phyloP scores from a whole-genome alignment of 2,888 invertebrate genomes.

The Polydrusus pterygomalis region DNA sequence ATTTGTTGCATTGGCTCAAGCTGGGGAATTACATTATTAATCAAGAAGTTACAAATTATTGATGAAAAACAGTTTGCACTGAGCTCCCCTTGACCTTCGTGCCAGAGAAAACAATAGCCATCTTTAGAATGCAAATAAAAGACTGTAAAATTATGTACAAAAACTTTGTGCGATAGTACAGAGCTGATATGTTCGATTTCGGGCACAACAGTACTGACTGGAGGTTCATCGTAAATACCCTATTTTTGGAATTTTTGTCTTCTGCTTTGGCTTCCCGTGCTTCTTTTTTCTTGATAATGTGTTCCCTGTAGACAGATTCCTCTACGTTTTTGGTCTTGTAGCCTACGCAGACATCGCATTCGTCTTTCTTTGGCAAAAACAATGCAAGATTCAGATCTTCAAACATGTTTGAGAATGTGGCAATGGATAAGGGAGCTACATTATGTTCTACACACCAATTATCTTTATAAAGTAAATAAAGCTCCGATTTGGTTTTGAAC shows the following conservation, averaged over 20 bases:
- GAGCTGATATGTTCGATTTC: constrained; percentile 35
- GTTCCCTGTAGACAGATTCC: constrained; percentile 23
- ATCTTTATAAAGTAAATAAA: constrained; percentile 34
- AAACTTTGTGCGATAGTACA: constrained; percentile 33
- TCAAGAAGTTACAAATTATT: constrained; percentile 29
- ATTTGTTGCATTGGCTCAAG: constrained; percentile 10
- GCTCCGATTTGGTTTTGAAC: not conserved
- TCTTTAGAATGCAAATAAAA: constrained; percentile 49
- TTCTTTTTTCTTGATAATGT: constrained; percentile 39
- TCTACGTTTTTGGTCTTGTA: constrained; percentile 12
- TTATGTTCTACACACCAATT: constrained; percentile 36
- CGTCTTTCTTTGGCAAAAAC: too few relatives aligned
- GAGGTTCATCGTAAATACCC: constrained; percentile 34
- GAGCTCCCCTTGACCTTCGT: constrained; percentile 25
- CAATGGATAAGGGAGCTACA: constrained; percentile 33
- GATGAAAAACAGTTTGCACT: constrained; percentile 33
- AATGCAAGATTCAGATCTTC: constrained; percentile 32
- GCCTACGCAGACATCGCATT: constrained; percentile 6
- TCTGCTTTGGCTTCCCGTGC: constrained; percentile 33
- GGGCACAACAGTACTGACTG: constrained; percentile 30
- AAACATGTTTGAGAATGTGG: constrained; percentile 31
- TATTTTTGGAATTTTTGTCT: constrained; percentile 24
- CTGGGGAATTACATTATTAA: not conserved
- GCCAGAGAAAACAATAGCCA: constrained; percentile 32
- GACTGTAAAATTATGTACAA: constrained; percentile 39